Evolutionary conservation across 2,888 invertebrate genomes (phyloP).

Genomic region (Tenthredo livida): DNA sequence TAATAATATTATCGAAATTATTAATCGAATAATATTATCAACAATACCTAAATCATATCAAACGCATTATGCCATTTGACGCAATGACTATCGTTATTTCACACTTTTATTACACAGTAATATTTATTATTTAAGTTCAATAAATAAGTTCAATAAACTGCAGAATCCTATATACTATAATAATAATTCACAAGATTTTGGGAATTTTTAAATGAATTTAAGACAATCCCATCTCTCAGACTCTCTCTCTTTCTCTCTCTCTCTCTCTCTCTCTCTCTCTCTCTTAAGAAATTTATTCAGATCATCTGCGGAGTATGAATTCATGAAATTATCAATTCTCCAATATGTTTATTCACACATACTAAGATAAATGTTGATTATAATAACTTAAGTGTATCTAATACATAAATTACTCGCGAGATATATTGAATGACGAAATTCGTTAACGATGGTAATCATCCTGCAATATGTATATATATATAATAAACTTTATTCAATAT

Average conservation of each 20-base stretch:
- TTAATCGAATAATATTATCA: conserved; percentile 2
- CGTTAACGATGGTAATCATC: background rate
- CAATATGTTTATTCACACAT: too few species aligned
- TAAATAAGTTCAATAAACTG: background rate
- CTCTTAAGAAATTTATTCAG: background rate
- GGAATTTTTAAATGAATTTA: background rate
- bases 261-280: background rate
- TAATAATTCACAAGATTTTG: background rate
- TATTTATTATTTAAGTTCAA: background rate
- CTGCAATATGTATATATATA: too few species aligned
- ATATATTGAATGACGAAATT: conserved; percentile 12
- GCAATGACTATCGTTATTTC: background rate
- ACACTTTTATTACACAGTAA: background rate
- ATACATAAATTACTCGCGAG: background rate
- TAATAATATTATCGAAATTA: background rate
- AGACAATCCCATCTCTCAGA: background rate
- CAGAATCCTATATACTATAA: background rate
- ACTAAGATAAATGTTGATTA: background rate
- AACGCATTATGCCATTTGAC: background rate
- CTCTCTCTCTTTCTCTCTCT: background rate
- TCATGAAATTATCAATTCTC: too few species aligned
- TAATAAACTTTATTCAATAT: background rate
- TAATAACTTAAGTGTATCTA: background rate
- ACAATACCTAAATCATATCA: background rate
- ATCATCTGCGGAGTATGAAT: too few species aligned